Percentiles rank a stretch among this genome's conserved stretches.
These are phyloP conservation scores for Tineola bisselliella DNA, from an alignment of 2,888 invertebrate genomes.

Conservation along the genomic window DNA sequence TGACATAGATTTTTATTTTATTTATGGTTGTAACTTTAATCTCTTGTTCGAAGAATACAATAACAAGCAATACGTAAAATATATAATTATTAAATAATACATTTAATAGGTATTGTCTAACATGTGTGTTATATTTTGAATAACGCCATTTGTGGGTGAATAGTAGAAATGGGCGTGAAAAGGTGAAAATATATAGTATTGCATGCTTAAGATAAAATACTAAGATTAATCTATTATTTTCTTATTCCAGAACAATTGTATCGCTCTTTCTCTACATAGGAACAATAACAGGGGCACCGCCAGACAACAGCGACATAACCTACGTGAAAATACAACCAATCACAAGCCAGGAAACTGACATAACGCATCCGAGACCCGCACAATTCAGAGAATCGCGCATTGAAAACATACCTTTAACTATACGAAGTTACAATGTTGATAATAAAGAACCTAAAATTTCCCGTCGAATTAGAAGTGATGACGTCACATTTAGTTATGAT, in stretches of 20 bases:
- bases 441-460: conserved; percentile 11
- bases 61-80: too few relatives aligned
- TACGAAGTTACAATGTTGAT: conserved; percentile 18
- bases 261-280: conserved; percentile 27
- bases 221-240: too few relatives aligned
- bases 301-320: conserved; percentile 37
- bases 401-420: conserved; percentile 33
- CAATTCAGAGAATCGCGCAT: conserved; percentile 22
- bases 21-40: too few relatives aligned
- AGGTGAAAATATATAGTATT: too few relatives aligned
- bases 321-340: conserved; percentile 37
- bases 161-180: too few relatives aligned
- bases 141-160: too few relatives aligned
- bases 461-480: conserved; percentile 15
- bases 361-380: neutral
- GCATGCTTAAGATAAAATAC: too few relatives aligned
- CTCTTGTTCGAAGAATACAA: too few relatives aligned
- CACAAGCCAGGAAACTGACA: conserved; percentile 8
- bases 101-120: too few relatives aligned
- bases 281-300: conserved; percentile 33
- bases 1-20: neutral
- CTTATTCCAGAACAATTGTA: conserved; percentile 33
- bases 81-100: too few relatives aligned
- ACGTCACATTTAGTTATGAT: conserved; percentile 15
- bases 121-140: too few relatives aligned